Conservation (phyloP, 1,140 invertebrate genomes). For the Papilio machaon region DNA sequence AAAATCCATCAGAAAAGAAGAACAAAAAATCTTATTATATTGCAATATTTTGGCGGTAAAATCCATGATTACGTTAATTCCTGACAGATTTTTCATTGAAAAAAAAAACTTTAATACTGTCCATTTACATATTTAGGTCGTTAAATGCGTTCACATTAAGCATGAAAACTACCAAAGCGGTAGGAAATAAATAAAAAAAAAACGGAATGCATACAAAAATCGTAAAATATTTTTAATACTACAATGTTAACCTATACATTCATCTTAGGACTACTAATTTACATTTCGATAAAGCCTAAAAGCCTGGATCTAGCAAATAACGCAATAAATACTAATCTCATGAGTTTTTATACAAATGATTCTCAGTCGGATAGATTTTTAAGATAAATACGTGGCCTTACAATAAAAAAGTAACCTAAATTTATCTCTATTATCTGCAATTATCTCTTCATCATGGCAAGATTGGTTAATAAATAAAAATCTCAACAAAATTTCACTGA, state of each 20-base stretch:
- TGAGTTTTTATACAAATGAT: slow-evolving; percentile 55
- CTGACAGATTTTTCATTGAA: slow-evolving; percentile 40
- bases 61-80: neutral
- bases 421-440: neutral
- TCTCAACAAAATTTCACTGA: neutral
- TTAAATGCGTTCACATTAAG: slow-evolving; percentile 51
- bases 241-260: slow-evolving; percentile 53
- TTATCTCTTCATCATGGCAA: slow-evolving; percentile 9
- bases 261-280: slow-evolving; percentile 61
- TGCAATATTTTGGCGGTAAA: slow-evolving; percentile 50
- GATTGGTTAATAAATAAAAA: slow-evolving; percentile 18
- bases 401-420: slow-evolving; percentile 10
- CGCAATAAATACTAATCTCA: slow-evolving; percentile 62
- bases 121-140: slow-evolving; percentile 53
- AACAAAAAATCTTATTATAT: slow-evolving; percentile 37
- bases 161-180: slow-evolving; percentile 48
- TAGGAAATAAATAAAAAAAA: slow-evolving; percentile 61
- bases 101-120: slow-evolving; percentile 63
- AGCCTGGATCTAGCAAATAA: slow-evolving; percentile 58
- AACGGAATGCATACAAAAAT: slow-evolving; percentile 57
- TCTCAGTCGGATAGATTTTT: slow-evolving; percentile 41
- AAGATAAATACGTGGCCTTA: slow-evolving; percentile 24
- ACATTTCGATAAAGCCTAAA: slow-evolving; percentile 57
- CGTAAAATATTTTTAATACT: slow-evolving; percentile 44
- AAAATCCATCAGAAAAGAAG: slow-evolving; percentile 29